Base-by-base conservation (phyloP, 2,888 invertebrate species). In the Pterostichus madidus region DNA sequence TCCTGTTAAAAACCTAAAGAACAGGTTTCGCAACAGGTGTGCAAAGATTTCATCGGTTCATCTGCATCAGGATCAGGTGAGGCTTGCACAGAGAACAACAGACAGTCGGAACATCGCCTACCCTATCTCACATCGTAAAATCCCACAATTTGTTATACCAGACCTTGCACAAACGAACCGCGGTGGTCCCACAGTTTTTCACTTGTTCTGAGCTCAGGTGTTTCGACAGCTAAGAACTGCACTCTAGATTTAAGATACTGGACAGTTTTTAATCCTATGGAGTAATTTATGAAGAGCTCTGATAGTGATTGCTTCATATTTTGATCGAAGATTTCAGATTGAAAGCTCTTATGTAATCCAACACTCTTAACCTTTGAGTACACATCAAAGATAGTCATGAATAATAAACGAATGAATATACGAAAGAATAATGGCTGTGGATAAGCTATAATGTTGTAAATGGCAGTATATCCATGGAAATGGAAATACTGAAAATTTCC, bases 11-110 rank as follows among this genome's bases (percentile, higher is more conserved):
- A 71, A 44, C 0, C 44, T 13, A 13, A 11, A 35, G 17, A 76
- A 35, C 53, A 75, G 53, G 52, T 76, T 76, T 76, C 39, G 76
- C 76, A 76, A 76, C 76, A 76, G 76, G 53, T 76, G 76, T 53
- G 76, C 68, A 39, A 71, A 39, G 68, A 71, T 44, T 71, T 44
- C 68, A 71, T 71, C 68, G 17, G 39, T 71, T 71, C 64, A 64
- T 64, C 64, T 64, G 39, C 64, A 64, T 64, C 56, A 15, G 59
- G 17, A 71, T 71, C 68, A 71, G 68, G 68, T 46, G 68, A 71
- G 68, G 17, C 17, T 1, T 17, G 44, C 3, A 2, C 11, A 24
- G 68, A 17, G 56, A 56, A 44, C 68, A 71, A 39, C 39, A 71
- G 17, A 71, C 68, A 71, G 39, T 71, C 68, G 53, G 11, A 64